These are phyloP conservation scores for Strix uralensis DNA, from an alignment of 2,113 vertebrate species.

Conservation along the genomic window DNA sequence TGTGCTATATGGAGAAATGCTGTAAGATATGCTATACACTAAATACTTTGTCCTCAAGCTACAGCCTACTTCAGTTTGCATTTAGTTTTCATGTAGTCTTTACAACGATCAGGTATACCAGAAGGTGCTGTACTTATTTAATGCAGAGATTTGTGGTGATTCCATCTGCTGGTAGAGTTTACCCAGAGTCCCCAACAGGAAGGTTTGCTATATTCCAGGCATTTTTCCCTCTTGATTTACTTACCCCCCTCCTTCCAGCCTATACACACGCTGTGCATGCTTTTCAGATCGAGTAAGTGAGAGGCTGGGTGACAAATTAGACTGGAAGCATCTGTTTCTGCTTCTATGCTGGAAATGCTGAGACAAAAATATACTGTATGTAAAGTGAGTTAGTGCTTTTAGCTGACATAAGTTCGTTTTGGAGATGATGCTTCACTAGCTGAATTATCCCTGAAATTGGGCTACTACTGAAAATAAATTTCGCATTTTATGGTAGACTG, in stretches of 20 bases:
- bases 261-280: not conserved
- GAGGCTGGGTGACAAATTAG: conserved; percentile 27
- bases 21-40: not conserved
- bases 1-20: not conserved
- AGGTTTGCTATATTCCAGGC: conserved; percentile 2
- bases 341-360: not conserved
- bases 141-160: not conserved
- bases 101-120: not conserved
- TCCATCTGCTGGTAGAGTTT: conserved; percentile 7
- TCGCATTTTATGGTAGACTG: not conserved
- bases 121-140: not conserved
- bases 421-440: not conserved
- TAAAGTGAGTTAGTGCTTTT: conserved; percentile 16
- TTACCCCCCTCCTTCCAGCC: not conserved
- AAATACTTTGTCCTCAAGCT: not conserved
- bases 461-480: conserved; percentile 1
- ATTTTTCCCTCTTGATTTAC: not conserved
- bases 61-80: not conserved
- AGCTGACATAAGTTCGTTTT: not conserved
- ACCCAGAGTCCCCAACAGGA: not conserved
- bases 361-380: conserved; percentile 3
- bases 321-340: conserved; percentile 53
- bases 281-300: conserved; percentile 43
- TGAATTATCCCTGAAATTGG: conserved; percentile 3
- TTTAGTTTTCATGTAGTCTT: not conserved